Evolutionary conservation across 2,113 vertebrate species (phyloP), one percentile per base, ranked within the genome.

Genomic region (Sphaerodactylus townsendi): DNA sequence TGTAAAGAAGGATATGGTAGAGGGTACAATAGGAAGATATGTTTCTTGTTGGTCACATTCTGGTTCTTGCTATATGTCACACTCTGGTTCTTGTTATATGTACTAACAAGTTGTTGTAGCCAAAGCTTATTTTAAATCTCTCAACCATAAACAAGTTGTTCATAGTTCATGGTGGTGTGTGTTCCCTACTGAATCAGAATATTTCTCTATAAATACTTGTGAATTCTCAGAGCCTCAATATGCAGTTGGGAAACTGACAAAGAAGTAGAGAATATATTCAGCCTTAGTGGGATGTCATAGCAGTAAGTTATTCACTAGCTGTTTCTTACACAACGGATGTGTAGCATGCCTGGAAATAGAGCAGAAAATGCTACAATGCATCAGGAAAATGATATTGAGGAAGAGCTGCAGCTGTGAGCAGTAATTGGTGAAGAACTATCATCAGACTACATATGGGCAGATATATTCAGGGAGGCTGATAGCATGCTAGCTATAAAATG

Each of bases 381-480:
- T 90, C 74, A 86, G 77, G 84, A 81, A 88, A 88, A 91, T 89
- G 85, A 85, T 88, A 86, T 39, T 91, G 89, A 88, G 82, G 77
- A 89, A 91, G 86, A 89, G 90, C 81, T 94, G 89, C 92, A 94
- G 93, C 91, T 93, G 86, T 91, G 89, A 94, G 84, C 83, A 83
- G 84, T 93, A 93, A 94, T 91, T 93, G 90, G 82, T 64, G 81
- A 91, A 93, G 87, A 89, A 91, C 84, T 93, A 87, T 94, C 86
- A 93, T 90, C 88, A 91, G 91, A 82, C 72, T 82, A 90, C 91
- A 88, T 90, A 90, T 81, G 87, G 85, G 78, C 88, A 90, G 91
- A 92, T 88, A 87, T 86, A 83, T 88, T 91, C 87, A 84, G 85
- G 79, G 81, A 91, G 84, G 90, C 88, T 91, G 82, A 68, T 21